Evolutionary conservation across 2,888 invertebrate genomes (phyloP).

Genomic region (Phyto melanocephala): DNA sequence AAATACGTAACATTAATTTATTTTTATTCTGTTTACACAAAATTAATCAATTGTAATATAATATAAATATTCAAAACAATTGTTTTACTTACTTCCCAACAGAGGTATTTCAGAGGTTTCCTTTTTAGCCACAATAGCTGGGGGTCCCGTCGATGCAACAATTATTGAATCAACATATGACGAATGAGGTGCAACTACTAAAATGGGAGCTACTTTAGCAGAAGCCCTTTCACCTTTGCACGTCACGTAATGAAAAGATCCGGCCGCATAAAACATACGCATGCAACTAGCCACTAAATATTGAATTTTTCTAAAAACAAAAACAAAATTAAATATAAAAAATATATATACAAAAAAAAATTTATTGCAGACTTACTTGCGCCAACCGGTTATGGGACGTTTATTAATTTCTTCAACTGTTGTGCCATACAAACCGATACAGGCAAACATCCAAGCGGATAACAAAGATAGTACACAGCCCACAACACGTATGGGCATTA

Average conservation of each 20-base stretch:
- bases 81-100: constrained; percentile 92
- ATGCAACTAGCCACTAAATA: constrained; percentile 84
- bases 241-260: constrained; percentile 90
- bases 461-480: constrained; percentile 87
- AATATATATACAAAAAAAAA: not conserved
- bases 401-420: constrained; percentile 88
- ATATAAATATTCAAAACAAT: no score
- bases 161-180: constrained; percentile 93
- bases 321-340: not conserved
- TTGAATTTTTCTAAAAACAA: constrained; percentile 81
- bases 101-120: constrained; percentile 90
- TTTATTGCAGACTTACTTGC: constrained; percentile 83
- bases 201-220: constrained; percentile 87
- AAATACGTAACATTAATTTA: no score
- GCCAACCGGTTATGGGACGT: constrained; percentile 92
- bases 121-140: constrained; percentile 93
- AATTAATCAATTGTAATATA: no score
- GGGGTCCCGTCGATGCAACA: constrained; percentile 89
- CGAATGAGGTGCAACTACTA: constrained; percentile 94
- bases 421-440: constrained; percentile 89
- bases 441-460: constrained; percentile 91
- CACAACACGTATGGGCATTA: constrained; percentile 90
- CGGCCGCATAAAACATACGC: constrained; percentile 87
- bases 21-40: no score
- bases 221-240: constrained; percentile 85